Percentiles rank a stretch among this genome's conserved stretches.
Conservation (phyloP, 2,797 vertebrate genomes). For the Tinamus major region DNA sequence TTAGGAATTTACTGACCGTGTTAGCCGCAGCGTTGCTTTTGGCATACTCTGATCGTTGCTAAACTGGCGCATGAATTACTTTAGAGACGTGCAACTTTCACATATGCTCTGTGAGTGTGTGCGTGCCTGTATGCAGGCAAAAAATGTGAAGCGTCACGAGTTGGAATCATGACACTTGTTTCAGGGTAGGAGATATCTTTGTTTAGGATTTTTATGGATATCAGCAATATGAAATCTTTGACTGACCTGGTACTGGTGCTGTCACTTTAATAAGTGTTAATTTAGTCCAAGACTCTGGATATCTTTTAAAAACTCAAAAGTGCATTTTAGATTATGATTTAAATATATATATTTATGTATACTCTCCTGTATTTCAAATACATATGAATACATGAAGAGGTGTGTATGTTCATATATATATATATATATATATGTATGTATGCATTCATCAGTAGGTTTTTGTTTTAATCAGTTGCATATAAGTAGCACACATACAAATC, state of each 20-base stretch:
- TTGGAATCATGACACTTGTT: background rate
- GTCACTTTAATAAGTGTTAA: background rate
- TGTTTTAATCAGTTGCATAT: background rate
- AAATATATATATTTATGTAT: too few species aligned
- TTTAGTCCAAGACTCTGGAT: background rate
- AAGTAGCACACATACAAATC: background rate
- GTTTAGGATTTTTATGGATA: background rate
- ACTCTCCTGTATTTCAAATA: background rate
- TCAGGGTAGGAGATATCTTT: background rate
- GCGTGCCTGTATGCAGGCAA: slow-evolving; percentile 37
- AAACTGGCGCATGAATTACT: slow-evolving; percentile 35
- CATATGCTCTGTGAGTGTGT: slow-evolving; percentile 48
- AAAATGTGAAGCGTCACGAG: background rate
- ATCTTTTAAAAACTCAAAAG: background rate
- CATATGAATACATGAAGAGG: background rate
- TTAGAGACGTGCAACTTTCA: slow-evolving; percentile 21
- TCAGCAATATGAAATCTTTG: background rate
- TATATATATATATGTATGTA: background rate
- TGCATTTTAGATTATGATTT: background rate
- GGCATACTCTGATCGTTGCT: background rate
- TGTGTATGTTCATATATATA: background rate
- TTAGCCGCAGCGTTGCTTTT: background rate
- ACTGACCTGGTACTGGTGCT: background rate
- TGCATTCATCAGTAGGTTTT: background rate
- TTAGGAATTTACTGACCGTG: slow-evolving; percentile 52